Base-by-base conservation (phyloP, 2,888 invertebrate genomes). In the Polietes domitor region DNA sequence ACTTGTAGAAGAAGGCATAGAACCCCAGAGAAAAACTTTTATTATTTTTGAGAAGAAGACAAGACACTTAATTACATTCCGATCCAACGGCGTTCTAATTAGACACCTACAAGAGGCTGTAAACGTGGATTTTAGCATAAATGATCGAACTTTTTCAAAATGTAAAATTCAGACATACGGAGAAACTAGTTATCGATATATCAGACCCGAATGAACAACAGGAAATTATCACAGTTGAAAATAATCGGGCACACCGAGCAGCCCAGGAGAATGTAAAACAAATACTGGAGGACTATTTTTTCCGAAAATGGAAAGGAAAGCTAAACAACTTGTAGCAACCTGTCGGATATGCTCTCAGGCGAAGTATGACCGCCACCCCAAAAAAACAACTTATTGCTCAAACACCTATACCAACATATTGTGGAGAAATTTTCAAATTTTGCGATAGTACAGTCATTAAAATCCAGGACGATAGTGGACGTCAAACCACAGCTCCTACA, bases 361-460 rank as follows among this genome's bases (percentile, higher is more conserved):
- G 9, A 65, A 65, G n/a, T 28, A 61, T 19, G 86, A 26, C 81
- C 85, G 81, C 32, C 73, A 77, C 77, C 73, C n/a, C 3, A 47
- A 63, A 72, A 50, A 65, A 58, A 53, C 80, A 65, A 74, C 41
- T 24, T 26, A 75, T 80, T 15, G 80, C 75, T 10, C 61, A 61
- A 53, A 82, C 85, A 32, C 79, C 79, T 61, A 82, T 80, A 9
- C 82, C 85, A 17, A 26, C 19, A 63, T 74, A 78, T 19, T 26
- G 77, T 53, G 78, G 76, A 75, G 74, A 61, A 72, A 71, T 17
- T 58, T 78, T 19, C 76, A 82, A 32, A 55, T 77, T 24, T 73
- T n/a, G n/a, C n/a, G n/a, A n/a, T n/a, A n/a, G 83, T 88, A 68
- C 68, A 55, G 4, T 87, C 84, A 1, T 70, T n/a, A n/a, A n/a